Base-by-base conservation (phyloP, 1,140 invertebrate species). In the Aethina tumida region DNA sequence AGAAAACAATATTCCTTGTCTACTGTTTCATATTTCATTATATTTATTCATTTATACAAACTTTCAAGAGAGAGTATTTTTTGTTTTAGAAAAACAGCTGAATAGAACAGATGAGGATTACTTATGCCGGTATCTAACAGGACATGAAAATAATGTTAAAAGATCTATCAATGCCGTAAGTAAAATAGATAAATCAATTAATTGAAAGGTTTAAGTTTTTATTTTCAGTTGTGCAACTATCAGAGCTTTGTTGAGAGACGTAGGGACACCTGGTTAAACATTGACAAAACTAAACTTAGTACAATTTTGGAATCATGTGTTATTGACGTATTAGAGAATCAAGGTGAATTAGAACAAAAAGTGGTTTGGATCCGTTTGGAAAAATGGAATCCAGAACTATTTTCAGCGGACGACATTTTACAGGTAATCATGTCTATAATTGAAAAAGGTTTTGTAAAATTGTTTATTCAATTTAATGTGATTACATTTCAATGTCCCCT, bases 151-250 rank as follows among this genome's bases (percentile, higher is more conserved):
- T 15, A 28, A 39, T 21, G 12, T 12, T 3, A 7, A 14, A 13
- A n/a, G 7, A 28, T 17, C 36, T 21, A 12, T 39, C 10, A 39
- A 30, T 30, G 28, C 36, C 18, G 36, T 39, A 39, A 39, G 36
- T 39, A 15, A 29, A 29, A 29, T 6, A 6, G 14, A 29, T 29
- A 5, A 29, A 29, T 13, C n/a, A 29, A 29, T 7, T 29, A 10
- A 29, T 29, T n/a, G n/a, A n/a, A n/a, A n/a, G n/a, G n/a, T n/a
- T n/a, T n/a, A n/a, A n/a, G n/a, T n/a, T n/a, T n/a, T n/a, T n/a
- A n/a, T 13, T 18, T 39, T 21, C 5, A 39, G 36, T 9, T 39
- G 2, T 9, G 25, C 10, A 39, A 39, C 17, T 39, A 20, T 16
- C 18, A 39, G 22, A 39, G 36, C 31, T 39, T 39, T 12, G 13